Conservation (phyloP, 2,888 invertebrate genomes). For the Bellardia bayeri region DNA sequence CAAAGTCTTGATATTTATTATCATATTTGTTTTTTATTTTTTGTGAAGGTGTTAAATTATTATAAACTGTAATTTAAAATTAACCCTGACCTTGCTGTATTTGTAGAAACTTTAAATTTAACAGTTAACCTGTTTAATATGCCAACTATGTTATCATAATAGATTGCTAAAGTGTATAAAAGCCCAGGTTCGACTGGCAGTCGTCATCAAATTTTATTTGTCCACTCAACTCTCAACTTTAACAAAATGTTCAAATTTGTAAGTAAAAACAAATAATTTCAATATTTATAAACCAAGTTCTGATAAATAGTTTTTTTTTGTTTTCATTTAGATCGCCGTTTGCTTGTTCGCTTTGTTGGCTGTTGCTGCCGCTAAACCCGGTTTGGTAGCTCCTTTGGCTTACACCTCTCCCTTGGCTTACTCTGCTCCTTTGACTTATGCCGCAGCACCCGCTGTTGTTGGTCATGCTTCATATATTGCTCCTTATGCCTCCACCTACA, state of each 20-base stretch:
- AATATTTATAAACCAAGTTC: neutral
- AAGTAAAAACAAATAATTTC: conserved; percentile 72
- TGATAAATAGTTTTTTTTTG: neutral
- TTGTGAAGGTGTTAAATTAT: conserved; percentile 21
- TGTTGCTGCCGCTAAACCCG: conserved; percentile 72
- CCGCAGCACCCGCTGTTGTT: conserved; percentile 78
- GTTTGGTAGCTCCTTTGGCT: conserved; percentile 73
- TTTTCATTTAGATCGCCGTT: conserved; percentile 75
- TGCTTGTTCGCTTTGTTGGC: conserved; percentile 80
- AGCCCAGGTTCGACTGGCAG: too few species aligned
- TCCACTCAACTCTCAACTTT: conserved; percentile 4
- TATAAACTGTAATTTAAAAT: neutral
- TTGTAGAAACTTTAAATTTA: neutral
- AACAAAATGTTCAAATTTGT: conserved; percentile 80
- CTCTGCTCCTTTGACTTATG: conserved; percentile 64
- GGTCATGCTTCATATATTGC: conserved; percentile 80
- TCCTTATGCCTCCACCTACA: conserved; percentile 80
- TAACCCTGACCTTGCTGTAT: conserved; percentile 18
- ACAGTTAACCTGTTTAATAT: neutral
- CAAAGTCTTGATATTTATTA: neutral
- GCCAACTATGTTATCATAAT: neutral
- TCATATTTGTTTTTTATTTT: neutral
- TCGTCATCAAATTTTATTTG: neutral
- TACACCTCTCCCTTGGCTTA: conserved; percentile 71
- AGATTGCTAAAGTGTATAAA: too few species aligned